Evolutionary conservation across 2,888 invertebrate species (phyloP).

Genomic region (Chloromyia formosa): DNA sequence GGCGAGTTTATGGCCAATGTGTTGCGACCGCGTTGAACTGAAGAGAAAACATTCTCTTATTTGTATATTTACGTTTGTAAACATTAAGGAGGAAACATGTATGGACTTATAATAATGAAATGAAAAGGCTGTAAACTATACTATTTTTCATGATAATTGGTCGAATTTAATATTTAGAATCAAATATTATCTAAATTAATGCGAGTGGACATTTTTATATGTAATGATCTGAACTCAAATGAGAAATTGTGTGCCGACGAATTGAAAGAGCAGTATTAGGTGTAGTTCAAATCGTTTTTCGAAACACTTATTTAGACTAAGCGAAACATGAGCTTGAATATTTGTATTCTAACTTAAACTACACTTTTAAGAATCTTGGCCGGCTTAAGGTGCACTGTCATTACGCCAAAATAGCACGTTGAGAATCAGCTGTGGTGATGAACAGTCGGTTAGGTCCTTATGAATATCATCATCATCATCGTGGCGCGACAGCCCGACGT

Average conservation of each 20-base stretch:
- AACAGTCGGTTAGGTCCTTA: neutral
- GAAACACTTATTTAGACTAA: constrained; percentile 1
- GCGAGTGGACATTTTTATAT: neutral
- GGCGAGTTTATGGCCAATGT: constrained; percentile 55
- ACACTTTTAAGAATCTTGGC: neutral
- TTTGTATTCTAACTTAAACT: neutral
- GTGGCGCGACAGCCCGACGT: too few species aligned
- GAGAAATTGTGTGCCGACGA: neutral
- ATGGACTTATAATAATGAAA: constrained; percentile 34
- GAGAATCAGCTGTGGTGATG: neutral
- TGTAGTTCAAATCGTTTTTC: constrained; percentile 15
- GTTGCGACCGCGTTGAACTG: constrained; percentile 51
- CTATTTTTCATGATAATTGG: constrained; percentile 30
- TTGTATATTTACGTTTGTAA: neutral
- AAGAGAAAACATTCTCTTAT: too few species aligned
- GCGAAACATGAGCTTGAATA: constrained; percentile 23
- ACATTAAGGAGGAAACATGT: constrained; percentile 13
- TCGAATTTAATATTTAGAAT: constrained; percentile 33
- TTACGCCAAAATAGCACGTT: neutral
- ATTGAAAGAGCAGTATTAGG: constrained; percentile 22
- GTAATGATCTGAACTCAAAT: neutral
- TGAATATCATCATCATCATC: neutral
- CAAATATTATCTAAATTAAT: constrained; percentile 1
- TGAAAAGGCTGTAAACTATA: constrained; percentile 43
- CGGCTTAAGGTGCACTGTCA: neutral